These are phyloP conservation scores for Spodoptera frugiperda DNA, from an alignment of 1,140 invertebrate genomes.

Conservation along the genomic window DNA sequence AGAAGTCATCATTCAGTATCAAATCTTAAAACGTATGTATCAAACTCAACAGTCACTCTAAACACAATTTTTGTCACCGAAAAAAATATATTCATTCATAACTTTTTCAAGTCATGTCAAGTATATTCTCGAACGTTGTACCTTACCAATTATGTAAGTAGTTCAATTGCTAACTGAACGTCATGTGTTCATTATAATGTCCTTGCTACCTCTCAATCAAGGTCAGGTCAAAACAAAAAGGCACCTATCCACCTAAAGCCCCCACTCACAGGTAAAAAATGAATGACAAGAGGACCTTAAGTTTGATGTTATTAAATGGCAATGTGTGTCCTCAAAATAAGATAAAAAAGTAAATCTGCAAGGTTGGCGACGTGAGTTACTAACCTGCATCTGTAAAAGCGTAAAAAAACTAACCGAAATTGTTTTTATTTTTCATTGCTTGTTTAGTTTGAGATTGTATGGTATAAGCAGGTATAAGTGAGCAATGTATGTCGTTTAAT, in stretches of 20 bases:
- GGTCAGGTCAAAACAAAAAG: conserved; percentile 52
- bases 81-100: too few species aligned
- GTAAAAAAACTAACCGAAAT: background rate
- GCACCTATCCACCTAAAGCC: conserved; percentile 50
- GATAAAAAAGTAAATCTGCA: conserved; percentile 60
- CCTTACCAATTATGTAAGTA: too few species aligned
- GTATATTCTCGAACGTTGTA: too few species aligned
- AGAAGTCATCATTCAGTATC: too few species aligned
- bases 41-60: too few species aligned
- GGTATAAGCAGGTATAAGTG: background rate
- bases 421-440: conserved; percentile 1
- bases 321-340: conserved; percentile 65
- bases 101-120: too few species aligned
- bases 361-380: conserved; percentile 60
- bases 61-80: too few species aligned
- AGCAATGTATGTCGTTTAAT: conserved; percentile 30
- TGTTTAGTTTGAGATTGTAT: background rate
- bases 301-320: conserved; percentile 66
- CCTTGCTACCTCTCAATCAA: conserved; percentile 45
- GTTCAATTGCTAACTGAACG: background rate
- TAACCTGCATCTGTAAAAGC: conserved; percentile 44
- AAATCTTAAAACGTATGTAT: too few species aligned
- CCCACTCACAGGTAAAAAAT: conserved; percentile 61
- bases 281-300: conserved; percentile 58
- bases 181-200: conserved; percentile 8